These are phyloP conservation scores for Poecilia wingei DNA, from an alignment of 2,797 vertebrate genomes.

Conservation along the genomic window DNA sequence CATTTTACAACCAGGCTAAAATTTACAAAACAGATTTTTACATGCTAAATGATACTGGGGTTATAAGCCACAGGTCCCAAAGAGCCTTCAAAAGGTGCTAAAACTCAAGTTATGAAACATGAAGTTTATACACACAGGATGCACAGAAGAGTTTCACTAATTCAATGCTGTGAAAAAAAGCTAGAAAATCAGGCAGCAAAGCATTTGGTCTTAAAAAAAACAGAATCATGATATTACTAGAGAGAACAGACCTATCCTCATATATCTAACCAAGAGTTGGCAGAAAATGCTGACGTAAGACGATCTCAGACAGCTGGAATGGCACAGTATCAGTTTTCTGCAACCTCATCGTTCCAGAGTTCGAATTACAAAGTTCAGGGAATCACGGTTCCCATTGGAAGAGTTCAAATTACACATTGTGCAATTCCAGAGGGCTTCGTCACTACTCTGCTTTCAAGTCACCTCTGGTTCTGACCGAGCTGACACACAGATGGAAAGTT, in stretches of 20 bases:
- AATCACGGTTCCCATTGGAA: conserved; percentile 2
- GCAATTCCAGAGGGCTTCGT: conserved; percentile 11
- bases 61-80: background rate
- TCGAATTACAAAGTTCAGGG: conserved; percentile 15
- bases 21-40: background rate
- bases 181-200: background rate
- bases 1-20: background rate
- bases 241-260: conserved; percentile 5
- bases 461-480: conserved; percentile 30
- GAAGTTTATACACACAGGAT: background rate
- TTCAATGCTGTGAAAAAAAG: conserved; percentile 48
- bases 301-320: background rate
- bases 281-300: conserved; percentile 25
- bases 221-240: conserved; percentile 21
- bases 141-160: conserved; percentile 34
- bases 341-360: conserved; percentile 13
- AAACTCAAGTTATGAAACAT: background rate
- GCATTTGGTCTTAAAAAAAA: background rate
- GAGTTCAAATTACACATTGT: conserved; percentile 23
- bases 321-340: conserved; percentile 12
- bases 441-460: conserved; percentile 21
- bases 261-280: conserved; percentile 32
- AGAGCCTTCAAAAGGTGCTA: background rate
- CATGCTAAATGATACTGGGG: background rate
- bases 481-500: conserved; percentile 58